Evolutionary conservation across 2,888 invertebrate species (phyloP).

Genomic region (Trachelus troglodyta): DNA sequence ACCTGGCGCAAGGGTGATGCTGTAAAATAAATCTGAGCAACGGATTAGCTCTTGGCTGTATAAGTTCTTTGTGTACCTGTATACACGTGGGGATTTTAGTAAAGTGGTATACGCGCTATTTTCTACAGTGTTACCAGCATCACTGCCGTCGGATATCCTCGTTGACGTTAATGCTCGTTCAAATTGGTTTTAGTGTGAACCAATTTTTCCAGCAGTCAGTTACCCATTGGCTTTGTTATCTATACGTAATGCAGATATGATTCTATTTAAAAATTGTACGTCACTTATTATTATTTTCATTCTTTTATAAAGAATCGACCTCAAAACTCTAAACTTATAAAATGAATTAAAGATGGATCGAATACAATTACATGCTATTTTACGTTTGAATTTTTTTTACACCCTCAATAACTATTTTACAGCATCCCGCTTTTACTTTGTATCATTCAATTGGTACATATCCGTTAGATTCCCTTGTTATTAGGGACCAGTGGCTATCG

Average conservation of each 20-base stretch:
- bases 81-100: background rate
- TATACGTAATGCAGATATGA: background rate
- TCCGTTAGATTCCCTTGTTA: background rate
- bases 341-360: too few species aligned
- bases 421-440: background rate
- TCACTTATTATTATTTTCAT: too few species aligned
- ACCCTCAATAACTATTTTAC: background rate
- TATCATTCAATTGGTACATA: background rate
- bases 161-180: slow-evolving; percentile 46
- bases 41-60: slow-evolving; percentile 40
- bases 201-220: background rate
- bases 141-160: slow-evolving; percentile 8
- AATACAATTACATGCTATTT: background rate
- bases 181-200: slow-evolving; percentile 24
- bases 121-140: background rate
- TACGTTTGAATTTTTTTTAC: background rate
- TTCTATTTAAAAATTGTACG: background rate
- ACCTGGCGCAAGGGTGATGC: slow-evolving; percentile 37
- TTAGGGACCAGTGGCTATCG: background rate
- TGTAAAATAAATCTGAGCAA: slow-evolving; percentile 54
- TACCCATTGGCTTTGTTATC: background rate
- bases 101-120: background rate
- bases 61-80: background rate
- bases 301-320: too few species aligned
- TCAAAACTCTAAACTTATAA: too few species aligned